Evolutionary conservation across 2,113 vertebrate species (phyloP).

Genomic region (Strigops habroptila): DNA sequence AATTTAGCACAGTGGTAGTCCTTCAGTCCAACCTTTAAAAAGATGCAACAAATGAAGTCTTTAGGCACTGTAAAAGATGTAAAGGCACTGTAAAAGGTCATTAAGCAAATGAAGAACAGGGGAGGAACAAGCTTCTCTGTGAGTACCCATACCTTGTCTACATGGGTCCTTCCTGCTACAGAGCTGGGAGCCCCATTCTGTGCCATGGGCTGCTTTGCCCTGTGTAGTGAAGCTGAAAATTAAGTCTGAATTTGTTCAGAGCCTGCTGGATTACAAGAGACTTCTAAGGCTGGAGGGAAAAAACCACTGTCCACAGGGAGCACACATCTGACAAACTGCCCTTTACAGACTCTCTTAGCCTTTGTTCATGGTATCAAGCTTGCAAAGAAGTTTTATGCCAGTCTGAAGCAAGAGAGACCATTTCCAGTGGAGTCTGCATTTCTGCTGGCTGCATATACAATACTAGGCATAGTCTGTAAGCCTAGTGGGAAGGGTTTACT

Average conservation of each 20-base stretch:
- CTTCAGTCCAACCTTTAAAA: background rate
- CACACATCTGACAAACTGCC: background rate
- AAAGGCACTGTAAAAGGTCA: background rate
- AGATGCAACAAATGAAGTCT: background rate
- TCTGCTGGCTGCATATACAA: background rate
- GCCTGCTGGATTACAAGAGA: background rate
- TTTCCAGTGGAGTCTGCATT: background rate
- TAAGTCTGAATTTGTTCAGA: background rate
- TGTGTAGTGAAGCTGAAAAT: background rate
- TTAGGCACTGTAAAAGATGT: background rate
- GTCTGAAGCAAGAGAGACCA: background rate
- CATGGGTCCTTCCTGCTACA: background rate
- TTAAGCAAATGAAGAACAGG: background rate
- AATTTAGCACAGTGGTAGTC: background rate
- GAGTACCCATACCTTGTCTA: background rate
- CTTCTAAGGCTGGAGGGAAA: background rate
- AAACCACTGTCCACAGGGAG: background rate
- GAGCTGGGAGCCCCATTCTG: background rate
- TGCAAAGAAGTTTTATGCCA: background rate
- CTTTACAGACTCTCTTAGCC: background rate
- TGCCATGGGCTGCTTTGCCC: rapidly evolving
- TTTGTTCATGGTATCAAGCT: background rate
- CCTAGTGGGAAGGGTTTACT: background rate
- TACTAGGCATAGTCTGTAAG: background rate
- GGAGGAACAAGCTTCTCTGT: background rate